Conservation (phyloP, 2,888 invertebrate species). For the Andrena praecox region DNA sequence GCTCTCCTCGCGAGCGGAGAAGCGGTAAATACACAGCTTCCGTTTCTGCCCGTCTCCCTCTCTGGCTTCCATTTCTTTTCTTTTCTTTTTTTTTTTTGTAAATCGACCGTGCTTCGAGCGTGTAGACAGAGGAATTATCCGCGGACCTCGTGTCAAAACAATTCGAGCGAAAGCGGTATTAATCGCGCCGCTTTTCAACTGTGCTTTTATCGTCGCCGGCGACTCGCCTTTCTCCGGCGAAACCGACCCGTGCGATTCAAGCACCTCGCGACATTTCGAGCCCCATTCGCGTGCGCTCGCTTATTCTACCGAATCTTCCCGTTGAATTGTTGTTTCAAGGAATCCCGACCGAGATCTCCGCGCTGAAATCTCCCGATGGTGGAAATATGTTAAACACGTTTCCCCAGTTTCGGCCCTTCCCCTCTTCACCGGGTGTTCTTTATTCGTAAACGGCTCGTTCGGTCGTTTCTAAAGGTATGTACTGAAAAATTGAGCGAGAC, state of each 20-base stretch:
- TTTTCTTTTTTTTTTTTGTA: no score
- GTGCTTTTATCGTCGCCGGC: background rate
- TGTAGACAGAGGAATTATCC: background rate
- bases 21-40: background rate
- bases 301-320: background rate
- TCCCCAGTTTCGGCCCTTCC: background rate
- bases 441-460: background rate
- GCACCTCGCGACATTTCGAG: slow-evolving; percentile 1
- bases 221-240: background rate
- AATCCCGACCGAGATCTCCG: background rate
- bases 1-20: background rate
- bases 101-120: background rate
- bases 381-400: background rate
- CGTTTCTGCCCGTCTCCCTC: background rate
- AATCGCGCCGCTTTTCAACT: background rate
- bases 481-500: slow-evolving; percentile 12
- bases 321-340: slow-evolving; percentile 16
- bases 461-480: slow-evolving; percentile 14
- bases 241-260: background rate
- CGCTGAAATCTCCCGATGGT: slow-evolving; percentile 12
- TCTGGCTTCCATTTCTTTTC: background rate
- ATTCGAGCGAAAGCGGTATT: slow-evolving; percentile 1
- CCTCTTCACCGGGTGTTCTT: background rate
- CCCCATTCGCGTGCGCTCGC: background rate
- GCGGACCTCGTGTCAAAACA: background rate